Percentiles rank a stretch among this genome's conserved stretches.
These are phyloP conservation scores for Atherix ibis DNA, from an alignment of 2,888 invertebrate genomes.

Conservation along the genomic window DNA sequence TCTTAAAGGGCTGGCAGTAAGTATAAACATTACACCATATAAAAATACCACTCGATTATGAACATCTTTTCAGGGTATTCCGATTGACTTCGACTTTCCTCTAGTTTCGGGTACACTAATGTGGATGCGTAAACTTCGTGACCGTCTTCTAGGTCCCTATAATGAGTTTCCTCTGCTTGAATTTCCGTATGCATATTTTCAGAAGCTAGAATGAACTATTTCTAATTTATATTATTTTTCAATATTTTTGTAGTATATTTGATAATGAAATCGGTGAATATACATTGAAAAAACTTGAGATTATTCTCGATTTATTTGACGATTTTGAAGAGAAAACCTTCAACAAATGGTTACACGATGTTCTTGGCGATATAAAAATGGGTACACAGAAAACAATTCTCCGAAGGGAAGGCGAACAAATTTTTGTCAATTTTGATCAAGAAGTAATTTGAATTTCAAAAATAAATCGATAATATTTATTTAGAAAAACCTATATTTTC, in stretches of 20 bases:
- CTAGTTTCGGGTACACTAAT: constrained; percentile 58
- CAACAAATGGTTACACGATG: constrained; percentile 49
- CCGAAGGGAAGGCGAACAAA: constrained; percentile 36
- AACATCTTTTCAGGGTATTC: constrained; percentile 37
- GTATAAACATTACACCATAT: no score
- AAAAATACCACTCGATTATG: no score
- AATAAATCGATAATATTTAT: no score
- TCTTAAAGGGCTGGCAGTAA: constrained; percentile 14
- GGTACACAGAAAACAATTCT: constrained; percentile 47
- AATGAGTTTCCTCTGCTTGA: constrained; percentile 47
- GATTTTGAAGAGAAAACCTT: constrained; percentile 46
- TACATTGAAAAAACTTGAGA: constrained; percentile 34
- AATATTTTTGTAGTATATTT: no score
- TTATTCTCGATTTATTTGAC: constrained; percentile 49
- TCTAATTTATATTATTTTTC: constrained; percentile 3
- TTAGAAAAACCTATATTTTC: no score
- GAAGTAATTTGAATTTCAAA: constrained; percentile 10
- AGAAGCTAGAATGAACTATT: no score
- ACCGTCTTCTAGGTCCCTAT: constrained; percentile 41
- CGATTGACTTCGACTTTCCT: constrained; percentile 53
- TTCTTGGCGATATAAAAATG: constrained; percentile 45
- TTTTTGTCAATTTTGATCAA: constrained; percentile 49
- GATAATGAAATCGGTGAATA: constrained; percentile 36
- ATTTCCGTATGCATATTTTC: constrained; percentile 47
- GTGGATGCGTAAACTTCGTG: constrained; percentile 51